Evolutionary conservation across 1,140 invertebrate genomes (phyloP), one percentile per base, ranked within the genome.

Genomic region (Tetragnatha versicolor): DNA sequence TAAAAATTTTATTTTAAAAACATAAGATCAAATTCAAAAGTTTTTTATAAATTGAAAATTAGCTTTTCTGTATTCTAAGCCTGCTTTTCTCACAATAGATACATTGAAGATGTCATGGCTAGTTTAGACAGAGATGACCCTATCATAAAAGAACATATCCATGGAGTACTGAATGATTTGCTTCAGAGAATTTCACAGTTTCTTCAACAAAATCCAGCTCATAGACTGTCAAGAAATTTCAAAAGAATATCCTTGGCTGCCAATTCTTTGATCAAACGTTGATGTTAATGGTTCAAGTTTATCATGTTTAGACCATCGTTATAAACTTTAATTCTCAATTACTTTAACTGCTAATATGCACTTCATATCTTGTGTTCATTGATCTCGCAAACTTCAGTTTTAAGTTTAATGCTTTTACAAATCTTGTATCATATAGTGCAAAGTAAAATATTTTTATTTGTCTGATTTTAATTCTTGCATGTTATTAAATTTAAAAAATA

Each of bases 91-190:
- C 78, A 20, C 82, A 81, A 7, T 85, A 96, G 94, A 82, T 97
- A 93, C 88, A 87, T 97, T 35, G 91, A 94, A 84, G 94, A 95
- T 84, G 94, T 94, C 2, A 88, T 97, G 66, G 89, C 95, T 84
- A 93, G 91, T 85, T 86, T 97, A 51, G 93, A 95, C 84, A 88
- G 90, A 6, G 88, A 86, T 3, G 91, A 94, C 86, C 89, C 91
- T 0, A 89, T 93, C 12, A 95, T 93, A 0, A 88, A 90, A 79
- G 93, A 95, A 82, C 93, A 96, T 86, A 90, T 94, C 82, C 91
- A 91, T 0, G 89, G 88, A n/a, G 92, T 97, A 22, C 85, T 96
- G 25, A 88, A 89, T 65, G 91, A 91, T 79, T 87, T 97, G 17
- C 89, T 91, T 82, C 90, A 89, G 83, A 92, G 94, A 85, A 88